Conservation (phyloP, 2,113 vertebrate genomes). For the Pimephales promelas region DNA sequence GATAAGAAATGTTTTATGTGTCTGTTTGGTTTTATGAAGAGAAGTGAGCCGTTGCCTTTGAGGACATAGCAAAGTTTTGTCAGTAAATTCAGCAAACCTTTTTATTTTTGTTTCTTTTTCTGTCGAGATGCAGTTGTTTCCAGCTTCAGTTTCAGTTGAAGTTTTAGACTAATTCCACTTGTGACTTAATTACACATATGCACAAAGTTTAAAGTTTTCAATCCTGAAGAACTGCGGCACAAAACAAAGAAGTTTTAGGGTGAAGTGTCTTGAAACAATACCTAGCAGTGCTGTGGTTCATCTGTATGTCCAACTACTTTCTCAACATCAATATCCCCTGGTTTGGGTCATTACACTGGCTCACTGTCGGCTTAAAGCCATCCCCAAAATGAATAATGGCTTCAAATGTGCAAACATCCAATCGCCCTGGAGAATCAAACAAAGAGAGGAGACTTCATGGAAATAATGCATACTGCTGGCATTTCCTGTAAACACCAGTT, state of each 20-base stretch:
- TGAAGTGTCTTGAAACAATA: background rate
- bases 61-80: background rate
- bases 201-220: constrained; percentile 24
- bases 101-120: no score
- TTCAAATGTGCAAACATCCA: background rate
- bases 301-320: constrained; percentile 36
- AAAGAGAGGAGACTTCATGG: background rate
- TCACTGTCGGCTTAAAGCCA: constrained; percentile 1
- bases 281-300: background rate
- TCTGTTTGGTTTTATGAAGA: background rate
- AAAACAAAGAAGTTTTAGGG: constrained; percentile 1
- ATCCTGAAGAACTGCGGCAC: no score
- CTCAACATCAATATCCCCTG: constrained; percentile 13
- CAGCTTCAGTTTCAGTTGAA: constrained; percentile 29
- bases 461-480: background rate
- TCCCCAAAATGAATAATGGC: background rate
- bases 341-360: constrained; percentile 15
- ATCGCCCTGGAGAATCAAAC: constrained; percentile 12
- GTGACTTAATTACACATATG: constrained; percentile 33
- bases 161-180: constrained; percentile 1
- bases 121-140: constrained; percentile 26
- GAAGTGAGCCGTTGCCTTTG: background rate
- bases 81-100: constrained; percentile 10
- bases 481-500: constrained; percentile 3
- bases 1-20: background rate